Base-by-base conservation (phyloP, 2,888 invertebrate genomes). In the Harmothoe impar region DNA sequence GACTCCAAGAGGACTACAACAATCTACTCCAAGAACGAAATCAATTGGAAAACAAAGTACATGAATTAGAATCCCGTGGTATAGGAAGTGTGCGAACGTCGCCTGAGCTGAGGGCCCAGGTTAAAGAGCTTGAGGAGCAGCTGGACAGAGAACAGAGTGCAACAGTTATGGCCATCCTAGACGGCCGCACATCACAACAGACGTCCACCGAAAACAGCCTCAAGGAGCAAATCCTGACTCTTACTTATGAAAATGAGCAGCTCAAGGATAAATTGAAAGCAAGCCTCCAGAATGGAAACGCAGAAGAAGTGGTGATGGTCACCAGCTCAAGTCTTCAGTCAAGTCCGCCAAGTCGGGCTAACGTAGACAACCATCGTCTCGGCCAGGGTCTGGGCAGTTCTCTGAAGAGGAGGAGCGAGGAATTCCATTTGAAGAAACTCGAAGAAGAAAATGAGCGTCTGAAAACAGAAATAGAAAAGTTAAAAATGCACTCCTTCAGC, bases 1-100 rank as follows among this genome's bases (percentile, higher is more conserved):
- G 29, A 20, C 92, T 94, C 81, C 94, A 94, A 92, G 94, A 94
- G 56, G 93, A 94, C 86, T 92, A 93, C 89, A 93, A 93, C 89
- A 91, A 91, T 17, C 90, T 93, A 20, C 51, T 90, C 31, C 91
- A 92, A 43, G 94, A 94, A 90, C 94, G 93, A 78, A 94, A 94
- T 54, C 94, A 94, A 84, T 72, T 94, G 62, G 94, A 94, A 78
- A 92, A 93, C 17, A 93, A 93, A 54, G 31, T 54, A 0, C 23
- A 31, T 31, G 31, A 54, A 0, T 23, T 86, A 12, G 52, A 52
- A 54, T 12, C 17, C 0, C 52, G n/a, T 3, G n/a, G 3, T 54
- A 10, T 7, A 51, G 0, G 52, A 52, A 56, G n/a, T 54, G 86
- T 25, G 20, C 52, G 29, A 7, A 25, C 12, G 5, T 86, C 51